Percentiles rank a stretch among this genome's conserved stretches.
Conservation (phyloP, 2,888 invertebrate species). For the Trachelus tabidus region DNA sequence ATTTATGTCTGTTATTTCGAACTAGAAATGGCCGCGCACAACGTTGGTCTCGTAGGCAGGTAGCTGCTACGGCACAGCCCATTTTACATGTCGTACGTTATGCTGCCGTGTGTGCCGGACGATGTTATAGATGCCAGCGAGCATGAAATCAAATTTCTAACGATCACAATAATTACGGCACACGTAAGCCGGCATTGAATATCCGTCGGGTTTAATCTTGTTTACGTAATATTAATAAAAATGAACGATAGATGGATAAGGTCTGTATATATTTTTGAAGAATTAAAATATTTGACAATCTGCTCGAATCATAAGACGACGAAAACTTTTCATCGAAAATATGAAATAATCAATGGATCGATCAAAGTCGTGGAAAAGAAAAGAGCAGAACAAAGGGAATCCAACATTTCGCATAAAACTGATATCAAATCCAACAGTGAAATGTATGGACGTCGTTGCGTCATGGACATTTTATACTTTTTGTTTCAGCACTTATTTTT, state of each 20-base stretch:
- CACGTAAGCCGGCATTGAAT: background rate
- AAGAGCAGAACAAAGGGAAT: background rate
- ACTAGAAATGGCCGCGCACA: constrained; percentile 23
- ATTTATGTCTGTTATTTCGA: constrained; percentile 47
- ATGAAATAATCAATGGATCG: background rate
- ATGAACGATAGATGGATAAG: background rate
- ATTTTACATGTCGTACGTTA: constrained; percentile 24
- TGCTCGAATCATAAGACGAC: background rate
- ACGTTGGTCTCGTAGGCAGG: constrained; percentile 5
- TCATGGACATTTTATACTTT: background rate
- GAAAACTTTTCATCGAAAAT: background rate
- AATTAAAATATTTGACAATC: background rate
- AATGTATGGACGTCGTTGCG: background rate
- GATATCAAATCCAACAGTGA: constrained; percentile 6
- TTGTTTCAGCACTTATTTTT: background rate
- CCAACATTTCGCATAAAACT: background rate
- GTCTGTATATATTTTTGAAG: background rate
- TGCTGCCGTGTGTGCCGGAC: constrained; percentile 29
- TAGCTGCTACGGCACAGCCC: background rate
- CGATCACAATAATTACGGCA: constrained; percentile 44
- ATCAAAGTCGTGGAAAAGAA: background rate
- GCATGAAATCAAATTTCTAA: constrained; percentile 61
- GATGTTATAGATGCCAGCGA: constrained; percentile 50
- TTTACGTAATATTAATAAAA: constrained; percentile 14
- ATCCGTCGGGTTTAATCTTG: background rate